phyloP scores from a whole-genome alignment of 2,888 invertebrate species.

The Idaea dimidiata region DNA sequence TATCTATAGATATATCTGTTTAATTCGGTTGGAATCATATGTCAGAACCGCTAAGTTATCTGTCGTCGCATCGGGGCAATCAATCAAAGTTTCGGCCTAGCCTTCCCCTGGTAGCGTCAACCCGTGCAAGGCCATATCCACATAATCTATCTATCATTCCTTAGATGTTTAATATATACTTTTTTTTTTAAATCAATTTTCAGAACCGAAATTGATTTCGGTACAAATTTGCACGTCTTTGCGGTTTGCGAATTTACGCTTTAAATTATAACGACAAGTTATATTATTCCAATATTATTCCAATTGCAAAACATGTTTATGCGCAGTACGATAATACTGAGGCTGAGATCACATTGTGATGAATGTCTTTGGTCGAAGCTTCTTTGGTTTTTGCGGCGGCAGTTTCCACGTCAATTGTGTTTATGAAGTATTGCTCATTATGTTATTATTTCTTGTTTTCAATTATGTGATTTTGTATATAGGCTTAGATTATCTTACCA shows the following conservation, averaged over 20 bases:
- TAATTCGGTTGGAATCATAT: neutral
- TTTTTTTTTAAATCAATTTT: slow-evolving; percentile 16
- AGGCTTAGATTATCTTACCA: slow-evolving; percentile 28
- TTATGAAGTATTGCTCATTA: slow-evolving; percentile 30
- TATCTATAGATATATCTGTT: neutral
- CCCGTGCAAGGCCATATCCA: slow-evolving; percentile 30
- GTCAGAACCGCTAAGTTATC: slow-evolving; percentile 7
- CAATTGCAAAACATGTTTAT: slow-evolving; percentile 39
- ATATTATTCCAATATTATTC: slow-evolving; percentile 11
- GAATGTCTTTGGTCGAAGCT: slow-evolving; percentile 33
- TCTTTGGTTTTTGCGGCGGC: slow-evolving; percentile 25
- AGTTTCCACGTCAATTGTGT: slow-evolving; percentile 28
- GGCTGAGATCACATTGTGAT: slow-evolving; percentile 39
- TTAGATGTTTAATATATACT: slow-evolving; percentile 20
- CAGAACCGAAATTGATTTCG: slow-evolving; percentile 14
- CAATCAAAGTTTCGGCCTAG: slow-evolving; percentile 27
- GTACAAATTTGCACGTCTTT: slow-evolving; percentile 14
- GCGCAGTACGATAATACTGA: slow-evolving; percentile 35
- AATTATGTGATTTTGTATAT: slow-evolving; percentile 13
- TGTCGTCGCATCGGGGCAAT: neutral
- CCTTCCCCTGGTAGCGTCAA: slow-evolving; percentile 21
- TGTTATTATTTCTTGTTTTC: slow-evolving; percentile 19
- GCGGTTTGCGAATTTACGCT: slow-evolving; percentile 15
- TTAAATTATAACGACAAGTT: slow-evolving; percentile 18
- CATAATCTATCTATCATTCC: slow-evolving; percentile 34